These are phyloP conservation scores for Lasioglossum vierecki DNA, from an alignment of 2,888 invertebrate genomes.

Conservation along the genomic window DNA sequence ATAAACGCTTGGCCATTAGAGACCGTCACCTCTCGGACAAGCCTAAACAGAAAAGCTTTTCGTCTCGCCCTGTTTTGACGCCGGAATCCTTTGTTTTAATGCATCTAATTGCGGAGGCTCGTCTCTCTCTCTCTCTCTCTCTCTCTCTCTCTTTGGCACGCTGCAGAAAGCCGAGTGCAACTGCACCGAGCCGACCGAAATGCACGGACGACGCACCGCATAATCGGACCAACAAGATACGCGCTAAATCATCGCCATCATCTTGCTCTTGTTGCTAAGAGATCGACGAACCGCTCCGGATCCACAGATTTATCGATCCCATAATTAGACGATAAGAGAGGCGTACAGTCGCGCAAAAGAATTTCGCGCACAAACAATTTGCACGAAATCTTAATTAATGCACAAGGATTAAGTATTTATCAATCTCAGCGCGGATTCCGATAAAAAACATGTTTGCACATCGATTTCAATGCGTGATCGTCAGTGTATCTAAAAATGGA, in stretches of 20 bases:
- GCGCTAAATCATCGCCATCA: neutral
- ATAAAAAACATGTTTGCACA: conserved; percentile 1
- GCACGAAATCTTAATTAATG: neutral
- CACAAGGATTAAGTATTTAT: neutral
- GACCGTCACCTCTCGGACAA: neutral
- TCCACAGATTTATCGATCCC: neutral
- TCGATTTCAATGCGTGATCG: neutral
- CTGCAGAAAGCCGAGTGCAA: conserved; percentile 51
- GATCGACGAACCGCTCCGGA: neutral
- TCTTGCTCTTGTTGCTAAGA: neutral
- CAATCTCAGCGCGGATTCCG: neutral
- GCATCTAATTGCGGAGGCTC: conserved; percentile 13
- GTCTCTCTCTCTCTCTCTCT: conserved; percentile 44
- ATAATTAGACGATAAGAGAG: neutral
- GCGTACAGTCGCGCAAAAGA: neutral
- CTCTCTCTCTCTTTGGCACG: conserved; percentile 34
- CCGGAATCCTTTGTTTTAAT: conserved; percentile 47
- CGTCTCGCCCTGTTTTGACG: conserved; percentile 1
- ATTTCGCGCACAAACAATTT: neutral
- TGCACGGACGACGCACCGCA: conserved; percentile 10
- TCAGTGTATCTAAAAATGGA: neutral
- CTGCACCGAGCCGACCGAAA: conserved; percentile 48
- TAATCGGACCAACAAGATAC: conserved; percentile 10
- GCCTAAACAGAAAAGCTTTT: conserved; percentile 10
- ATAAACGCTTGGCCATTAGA: neutral